phyloP scores from a whole-genome alignment of 2,113 vertebrate genomes.

The Brachyistius frenatus region DNA sequence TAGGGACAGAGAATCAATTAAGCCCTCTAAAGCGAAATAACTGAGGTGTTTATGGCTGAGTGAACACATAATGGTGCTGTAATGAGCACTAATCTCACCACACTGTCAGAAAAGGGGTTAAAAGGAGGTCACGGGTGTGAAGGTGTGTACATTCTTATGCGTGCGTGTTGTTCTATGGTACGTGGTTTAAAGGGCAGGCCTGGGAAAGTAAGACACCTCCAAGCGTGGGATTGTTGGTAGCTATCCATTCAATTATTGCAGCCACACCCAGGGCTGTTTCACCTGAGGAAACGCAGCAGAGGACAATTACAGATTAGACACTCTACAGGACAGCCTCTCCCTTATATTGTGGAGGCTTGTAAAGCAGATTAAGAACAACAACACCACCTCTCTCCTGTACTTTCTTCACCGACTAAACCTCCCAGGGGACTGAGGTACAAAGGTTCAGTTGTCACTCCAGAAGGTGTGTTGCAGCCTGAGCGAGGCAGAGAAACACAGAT shows the following conservation, averaged over 20 bases:
- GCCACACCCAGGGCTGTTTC: constrained; percentile 71
- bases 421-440: constrained; percentile 74
- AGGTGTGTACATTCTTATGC: constrained; percentile 61
- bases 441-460: constrained; percentile 65
- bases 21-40: constrained; percentile 64
- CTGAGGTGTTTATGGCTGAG: constrained; percentile 66
- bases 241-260: constrained; percentile 67
- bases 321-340: constrained; percentile 69
- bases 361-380: constrained; percentile 80
- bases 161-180: constrained; percentile 37
- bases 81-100: constrained; percentile 75
- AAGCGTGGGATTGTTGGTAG: constrained; percentile 74
- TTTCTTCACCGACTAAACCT: constrained; percentile 72
- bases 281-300: constrained; percentile 74
- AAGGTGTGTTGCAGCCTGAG: constrained; percentile 43
- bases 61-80: constrained; percentile 75
- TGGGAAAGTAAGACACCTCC: constrained; percentile 67
- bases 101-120: constrained; percentile 63
- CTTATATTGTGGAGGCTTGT: constrained; percentile 66
- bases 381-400: constrained; percentile 68
- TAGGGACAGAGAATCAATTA: constrained; percentile 69
- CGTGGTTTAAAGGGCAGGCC: constrained; percentile 70
- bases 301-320: constrained; percentile 81
- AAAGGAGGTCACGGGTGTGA: constrained; percentile 75
- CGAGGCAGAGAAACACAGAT: constrained; percentile 18